Percentiles rank a stretch among this genome's conserved stretches.
These are phyloP conservation scores for Pseudococcus longispinus DNA, from an alignment of 2,888 invertebrate species.

Conservation along the genomic window DNA sequence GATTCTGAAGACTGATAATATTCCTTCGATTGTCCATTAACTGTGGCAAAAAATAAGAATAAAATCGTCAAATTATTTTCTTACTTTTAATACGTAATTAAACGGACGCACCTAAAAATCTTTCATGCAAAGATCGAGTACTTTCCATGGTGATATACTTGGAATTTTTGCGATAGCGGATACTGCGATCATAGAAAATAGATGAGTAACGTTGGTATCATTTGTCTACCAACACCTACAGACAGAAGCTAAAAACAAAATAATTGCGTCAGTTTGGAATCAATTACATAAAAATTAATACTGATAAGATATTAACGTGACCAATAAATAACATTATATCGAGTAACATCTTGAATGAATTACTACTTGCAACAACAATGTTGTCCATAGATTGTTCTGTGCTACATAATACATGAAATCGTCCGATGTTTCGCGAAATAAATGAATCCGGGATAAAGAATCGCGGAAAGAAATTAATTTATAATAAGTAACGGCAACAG, in stretches of 20 bases:
- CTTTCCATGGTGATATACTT: conserved; percentile 50
- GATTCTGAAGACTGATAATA: conserved; percentile 32
- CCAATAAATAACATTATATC: not conserved
- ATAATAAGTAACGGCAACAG: not conserved
- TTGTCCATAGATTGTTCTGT: too few species aligned
- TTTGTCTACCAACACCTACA: conserved; percentile 58
- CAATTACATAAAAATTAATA: not conserved
- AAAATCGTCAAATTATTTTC: not conserved
- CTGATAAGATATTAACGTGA: not conserved
- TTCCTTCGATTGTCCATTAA: conserved; percentile 30
- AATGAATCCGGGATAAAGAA: too few species aligned
- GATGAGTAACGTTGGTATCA: conserved; percentile 58
- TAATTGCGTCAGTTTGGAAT: not conserved
- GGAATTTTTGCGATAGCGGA: not conserved
- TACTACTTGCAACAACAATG: too few species aligned
- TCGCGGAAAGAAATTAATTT: not conserved
- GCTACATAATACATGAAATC: too few species aligned
- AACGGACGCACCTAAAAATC: conserved; percentile 50
- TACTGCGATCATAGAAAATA: conserved; percentile 22
- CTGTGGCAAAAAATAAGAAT: not conserved
- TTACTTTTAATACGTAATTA: not conserved
- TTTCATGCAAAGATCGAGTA: conserved; percentile 45
- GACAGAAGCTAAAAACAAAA: conserved; percentile 50
- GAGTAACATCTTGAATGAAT: not conserved
- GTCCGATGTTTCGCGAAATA: too few species aligned